Base-by-base conservation (phyloP, 2,113 vertebrate genomes). In the Oryctolagus cuniculus region DNA sequence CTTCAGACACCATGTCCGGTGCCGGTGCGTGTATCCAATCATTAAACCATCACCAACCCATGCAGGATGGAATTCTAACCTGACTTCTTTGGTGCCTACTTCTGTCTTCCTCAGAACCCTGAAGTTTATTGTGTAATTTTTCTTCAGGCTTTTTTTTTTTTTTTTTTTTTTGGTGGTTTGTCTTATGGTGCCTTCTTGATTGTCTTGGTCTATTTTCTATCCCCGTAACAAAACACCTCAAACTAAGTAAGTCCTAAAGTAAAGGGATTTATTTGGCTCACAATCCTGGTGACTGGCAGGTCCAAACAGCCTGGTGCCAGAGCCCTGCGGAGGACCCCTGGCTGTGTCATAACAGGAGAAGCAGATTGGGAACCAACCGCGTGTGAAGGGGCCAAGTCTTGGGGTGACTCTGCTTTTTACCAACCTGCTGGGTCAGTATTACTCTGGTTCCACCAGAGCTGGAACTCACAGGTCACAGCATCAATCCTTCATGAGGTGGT, bases 1-100 rank as follows among this genome's bases (percentile, higher is more conserved):
- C 5, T 58, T 87, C 67, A 90, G 63, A 38, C 97, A 97, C 29
- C 72, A 4, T 0, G 51, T 98, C 21, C 95, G 94, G 6, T 98
- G 97, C 97, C 82, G 96, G 97, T 98, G 61, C 31, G 96, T 95
- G 66, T 24, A 2, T 27, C 27, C 4, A 0, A 3, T 22, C 73
- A 8, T 19, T 80, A 72, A 6, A 25, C 44, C 11, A 36, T 36
- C 4, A 0, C 51, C 6, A 2, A 3, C 31, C 70, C 10, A 34
- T 38, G 58, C 34, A 38, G 58, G 55, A 55, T 22, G 6, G 0
- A 87, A 75, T n/a, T 53, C 29, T 72, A 19, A 2, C 70, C 19
- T 19, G 49, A 61, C 27, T 36, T 44, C 51, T 86, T 38, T 27
- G 9, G 24, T 1, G 16, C 36, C 51, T 8, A 6, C 29, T 24